Evolutionary conservation across 2,888 invertebrate genomes (phyloP), one percentile per base, ranked within the genome.

Genomic region (Philopedon plagiatum): DNA sequence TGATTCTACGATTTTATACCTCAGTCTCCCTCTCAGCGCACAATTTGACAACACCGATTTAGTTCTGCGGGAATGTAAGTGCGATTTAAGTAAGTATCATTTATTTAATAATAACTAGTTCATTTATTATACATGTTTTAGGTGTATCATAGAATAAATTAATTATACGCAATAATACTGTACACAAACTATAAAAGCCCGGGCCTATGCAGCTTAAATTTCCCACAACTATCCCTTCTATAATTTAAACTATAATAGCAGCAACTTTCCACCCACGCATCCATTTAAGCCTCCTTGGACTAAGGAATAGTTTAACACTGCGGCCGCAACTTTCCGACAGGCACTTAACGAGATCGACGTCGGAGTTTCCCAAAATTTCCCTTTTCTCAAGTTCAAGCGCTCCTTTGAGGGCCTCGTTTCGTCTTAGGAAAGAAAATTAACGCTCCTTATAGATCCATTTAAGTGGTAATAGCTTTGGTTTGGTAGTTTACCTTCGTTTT

Each of bases 301-400:
- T 65, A 65, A 57, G 56, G 57, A 44, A 64, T 44, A 57, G 65
- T 65, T 65, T 65, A 65, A 57, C 57, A 57, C 65, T 57, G 32
- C 18, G 19, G 41, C 65, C 65, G 34, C 65, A 65, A 65, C 44
- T 65, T 65, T 44, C 39, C 15, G 46, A 8, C 13, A 29, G 56
- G 65, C 65, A 65, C 65, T 65, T 65, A 57, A 57, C 44, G 41
- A 19, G 57, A 32, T 64, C 39, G 23, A 29, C n/a, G 13, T 41
- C 19, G 44, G 21, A 29, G 21, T 54, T 65, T 7, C 58, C 58
- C 3, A 41, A 58, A 21, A 41, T 58, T 57, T 18, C 62, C 65
- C 44, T 56, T 65, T 44, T 57, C 57, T 7, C 13, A 58, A 58
- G 58, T 58, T 58, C 65, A 32, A 32, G 51, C 29, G 41, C 29